phyloP scores from a whole-genome alignment of 2,888 invertebrate genomes.

The Drosophila lacicola region DNA sequence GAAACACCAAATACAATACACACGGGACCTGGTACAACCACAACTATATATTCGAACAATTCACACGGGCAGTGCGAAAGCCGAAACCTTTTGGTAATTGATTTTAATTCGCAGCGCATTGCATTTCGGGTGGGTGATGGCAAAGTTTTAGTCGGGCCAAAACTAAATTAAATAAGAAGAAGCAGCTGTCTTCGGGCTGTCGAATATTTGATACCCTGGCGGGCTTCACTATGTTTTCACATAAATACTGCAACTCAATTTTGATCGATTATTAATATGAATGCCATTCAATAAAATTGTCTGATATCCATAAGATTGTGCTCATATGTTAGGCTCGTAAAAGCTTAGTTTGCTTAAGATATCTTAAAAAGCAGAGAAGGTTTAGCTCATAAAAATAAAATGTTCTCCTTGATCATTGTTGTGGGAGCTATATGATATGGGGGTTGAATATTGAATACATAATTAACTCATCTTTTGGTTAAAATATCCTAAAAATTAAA shows the following conservation, averaged over 20 bases:
- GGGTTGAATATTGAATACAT: no score
- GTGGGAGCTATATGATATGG: no score
- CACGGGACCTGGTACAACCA: not conserved
- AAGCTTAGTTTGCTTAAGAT: no score
- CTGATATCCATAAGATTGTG: no score
- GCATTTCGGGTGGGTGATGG: not conserved
- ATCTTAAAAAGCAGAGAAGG: no score
- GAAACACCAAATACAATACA: slow-evolving; percentile 7
- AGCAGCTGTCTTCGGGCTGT: not conserved
- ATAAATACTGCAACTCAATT: not conserved
- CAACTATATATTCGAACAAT: slow-evolving; percentile 6
- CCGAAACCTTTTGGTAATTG: slow-evolving; percentile 47
- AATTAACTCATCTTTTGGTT: no score
- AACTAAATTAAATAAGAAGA: slow-evolving; percentile 32
- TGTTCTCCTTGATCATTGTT: no score
- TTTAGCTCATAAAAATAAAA: no score
- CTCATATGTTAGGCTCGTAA: no score
- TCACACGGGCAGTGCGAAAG: slow-evolving; percentile 29
- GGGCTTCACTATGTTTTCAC: no score
- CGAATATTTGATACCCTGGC: not conserved
- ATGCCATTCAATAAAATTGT: no score
- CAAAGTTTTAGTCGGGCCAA: slow-evolving; percentile 33
- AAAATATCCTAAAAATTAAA: no score
- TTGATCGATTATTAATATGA: not conserved
- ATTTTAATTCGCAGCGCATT: slow-evolving; percentile 42